Evolutionary conservation across 2,888 invertebrate species (phyloP).

Genomic region (Hirtodrosophila confusa): DNA sequence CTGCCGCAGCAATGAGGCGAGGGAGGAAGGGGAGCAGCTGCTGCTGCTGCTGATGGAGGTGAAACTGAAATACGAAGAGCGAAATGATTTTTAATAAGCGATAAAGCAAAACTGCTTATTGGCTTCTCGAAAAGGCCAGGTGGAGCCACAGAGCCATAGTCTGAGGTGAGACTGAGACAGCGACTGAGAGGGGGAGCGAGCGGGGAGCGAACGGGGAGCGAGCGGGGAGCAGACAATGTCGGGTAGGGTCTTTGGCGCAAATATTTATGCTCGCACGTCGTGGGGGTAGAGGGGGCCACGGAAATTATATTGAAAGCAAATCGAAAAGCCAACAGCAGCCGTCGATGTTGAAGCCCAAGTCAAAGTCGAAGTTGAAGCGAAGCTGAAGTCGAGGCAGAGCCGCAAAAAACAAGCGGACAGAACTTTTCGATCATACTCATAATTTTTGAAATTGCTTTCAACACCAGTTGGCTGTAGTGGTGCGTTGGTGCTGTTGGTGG

Average conservation of each 20-base stretch:
- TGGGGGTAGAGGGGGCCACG: constrained; percentile 15
- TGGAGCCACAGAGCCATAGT: constrained; percentile 36
- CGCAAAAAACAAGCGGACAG: constrained; percentile 28
- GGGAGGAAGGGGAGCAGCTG: constrained; percentile 15
- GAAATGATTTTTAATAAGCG: constrained; percentile 83
- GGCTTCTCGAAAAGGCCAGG: constrained; percentile 66
- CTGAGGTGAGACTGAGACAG: constrained; percentile 12
- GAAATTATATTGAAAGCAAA: constrained; percentile 75
- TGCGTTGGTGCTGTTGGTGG: constrained; percentile 13
- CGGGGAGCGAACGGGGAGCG: background rate
- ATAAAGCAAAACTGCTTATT: constrained; percentile 83
- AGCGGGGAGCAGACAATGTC: constrained; percentile 28
- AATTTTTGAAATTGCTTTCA: constrained; percentile 84
- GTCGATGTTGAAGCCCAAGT: constrained; percentile 12
- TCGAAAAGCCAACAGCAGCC: constrained; percentile 71
- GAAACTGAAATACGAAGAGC: constrained; percentile 80
- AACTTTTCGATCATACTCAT: constrained; percentile 82
- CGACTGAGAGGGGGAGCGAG: constrained; percentile 6
- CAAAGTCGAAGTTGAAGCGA: constrained; percentile 10
- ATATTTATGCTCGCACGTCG: constrained; percentile 66
- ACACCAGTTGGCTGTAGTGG: constrained; percentile 74
- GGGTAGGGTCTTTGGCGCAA: constrained; percentile 50
- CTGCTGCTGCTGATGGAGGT: constrained; percentile 52
- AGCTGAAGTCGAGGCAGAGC: constrained; percentile 3
- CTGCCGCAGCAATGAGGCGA: constrained; percentile 12